Evolutionary conservation across 2,113 vertebrate genomes (phyloP).

Genomic region (Larimichthys polyactis): DNA sequence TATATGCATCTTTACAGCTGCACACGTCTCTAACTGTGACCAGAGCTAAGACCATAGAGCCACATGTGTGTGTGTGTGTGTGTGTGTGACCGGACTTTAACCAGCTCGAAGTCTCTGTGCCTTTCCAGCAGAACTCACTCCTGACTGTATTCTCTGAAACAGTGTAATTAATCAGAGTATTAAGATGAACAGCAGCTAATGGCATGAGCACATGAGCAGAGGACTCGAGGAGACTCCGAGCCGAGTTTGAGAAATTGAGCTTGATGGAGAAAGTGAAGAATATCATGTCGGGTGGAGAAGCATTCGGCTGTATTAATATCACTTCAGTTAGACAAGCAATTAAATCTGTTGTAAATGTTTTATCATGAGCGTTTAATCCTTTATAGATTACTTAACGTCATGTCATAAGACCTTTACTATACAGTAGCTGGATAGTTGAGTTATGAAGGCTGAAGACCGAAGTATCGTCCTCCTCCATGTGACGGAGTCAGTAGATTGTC

Average conservation of each 20-base stretch:
- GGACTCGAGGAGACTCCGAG: not conserved
- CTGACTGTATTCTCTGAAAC: constrained; percentile 12
- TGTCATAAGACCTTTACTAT: not conserved
- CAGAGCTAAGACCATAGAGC: not conserved
- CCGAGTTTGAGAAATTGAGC: not conserved
- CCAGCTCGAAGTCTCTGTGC: not conserved
- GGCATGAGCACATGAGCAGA: constrained; percentile 11
- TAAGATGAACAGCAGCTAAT: constrained; percentile 35
- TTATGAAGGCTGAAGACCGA: not conserved
- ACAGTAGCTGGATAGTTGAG: not conserved
- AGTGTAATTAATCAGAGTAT: constrained; percentile 32
- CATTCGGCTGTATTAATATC: not conserved
- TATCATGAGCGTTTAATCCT: not conserved
- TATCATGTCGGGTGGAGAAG: not conserved
- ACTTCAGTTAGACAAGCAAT: not conserved
- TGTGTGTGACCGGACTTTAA: constrained; percentile 6
- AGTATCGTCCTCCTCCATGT: not conserved
- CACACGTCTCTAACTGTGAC: constrained; percentile 10
- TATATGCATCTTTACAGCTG: not conserved
- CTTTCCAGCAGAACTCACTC: not conserved
- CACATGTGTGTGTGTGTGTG: constrained; percentile 12
- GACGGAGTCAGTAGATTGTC: not conserved
- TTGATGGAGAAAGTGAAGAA: constrained; percentile 16
- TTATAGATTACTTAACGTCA: not conserved
- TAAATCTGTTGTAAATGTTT: not conserved